Evolutionary conservation across 2,888 invertebrate genomes (phyloP).

Genomic region (Lepetodrilus schrolli): DNA sequence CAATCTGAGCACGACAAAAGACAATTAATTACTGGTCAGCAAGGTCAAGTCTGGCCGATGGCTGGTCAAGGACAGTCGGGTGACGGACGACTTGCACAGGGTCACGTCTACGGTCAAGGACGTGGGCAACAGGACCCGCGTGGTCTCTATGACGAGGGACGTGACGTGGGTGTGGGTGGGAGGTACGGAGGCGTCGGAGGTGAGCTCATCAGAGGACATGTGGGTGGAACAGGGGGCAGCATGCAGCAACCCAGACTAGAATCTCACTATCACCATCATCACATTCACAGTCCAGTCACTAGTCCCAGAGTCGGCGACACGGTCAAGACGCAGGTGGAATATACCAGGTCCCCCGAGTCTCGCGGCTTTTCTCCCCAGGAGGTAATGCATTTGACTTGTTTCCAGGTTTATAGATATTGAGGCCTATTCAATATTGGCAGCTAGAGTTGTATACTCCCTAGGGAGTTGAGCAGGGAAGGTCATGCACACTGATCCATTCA

Average conservation of each 20-base stretch:
- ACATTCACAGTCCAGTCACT: background rate
- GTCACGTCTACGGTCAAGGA: background rate
- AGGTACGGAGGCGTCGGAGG: constrained; percentile 13
- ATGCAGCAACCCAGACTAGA: too few relatives aligned
- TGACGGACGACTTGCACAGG: background rate
- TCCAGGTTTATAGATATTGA: too few relatives aligned
- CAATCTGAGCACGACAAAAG: constrained; percentile 33
- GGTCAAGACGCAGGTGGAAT: constrained; percentile 32
- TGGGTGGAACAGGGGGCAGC: too few relatives aligned
- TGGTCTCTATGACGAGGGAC: too few relatives aligned
- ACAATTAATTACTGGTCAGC: background rate
- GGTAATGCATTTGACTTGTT: too few relatives aligned
- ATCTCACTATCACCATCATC: background rate
- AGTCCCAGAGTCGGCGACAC: constrained; percentile 5
- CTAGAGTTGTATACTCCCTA: too few relatives aligned
- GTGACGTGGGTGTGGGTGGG: background rate
- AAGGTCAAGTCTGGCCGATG: background rate
- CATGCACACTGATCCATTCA: too few relatives aligned
- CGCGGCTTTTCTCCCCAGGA: background rate
- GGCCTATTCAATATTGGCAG: too few relatives aligned
- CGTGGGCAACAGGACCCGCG: too few relatives aligned
- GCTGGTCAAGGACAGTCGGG: background rate
- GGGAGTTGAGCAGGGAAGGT: too few relatives aligned
- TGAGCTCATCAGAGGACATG: background rate
- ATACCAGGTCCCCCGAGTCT: constrained; percentile 3